These are phyloP conservation scores for Gortyna flavago DNA, from an alignment of 2,888 invertebrate species.

Conservation along the genomic window DNA sequence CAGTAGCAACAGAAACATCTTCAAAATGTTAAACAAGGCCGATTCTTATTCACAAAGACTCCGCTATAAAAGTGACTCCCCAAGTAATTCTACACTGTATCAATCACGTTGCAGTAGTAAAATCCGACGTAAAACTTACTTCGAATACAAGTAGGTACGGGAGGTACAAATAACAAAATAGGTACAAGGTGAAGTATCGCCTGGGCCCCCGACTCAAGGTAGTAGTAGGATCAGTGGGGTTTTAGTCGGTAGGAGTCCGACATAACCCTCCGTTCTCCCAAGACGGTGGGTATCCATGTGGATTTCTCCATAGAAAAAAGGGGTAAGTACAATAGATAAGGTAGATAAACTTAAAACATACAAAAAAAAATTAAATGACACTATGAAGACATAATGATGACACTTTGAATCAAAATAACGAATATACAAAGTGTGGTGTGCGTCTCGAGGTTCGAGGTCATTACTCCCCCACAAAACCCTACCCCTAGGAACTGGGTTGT, in stretches of 20 bases:
- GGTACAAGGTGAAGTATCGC: neutral
- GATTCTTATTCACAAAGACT: constrained; percentile 69
- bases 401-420: too few species aligned
- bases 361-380: too few species aligned
- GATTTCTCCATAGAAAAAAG: neutral
- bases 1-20: constrained; percentile 56
- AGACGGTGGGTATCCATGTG: neutral
- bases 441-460: too few species aligned
- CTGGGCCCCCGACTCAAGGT: neutral
- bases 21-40: constrained; percentile 68
- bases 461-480: too few species aligned
- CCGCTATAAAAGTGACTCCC: constrained; percentile 68
- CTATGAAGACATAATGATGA: too few species aligned
- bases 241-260: neutral
- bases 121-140: constrained; percentile 75
- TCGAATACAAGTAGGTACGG: constrained; percentile 62
- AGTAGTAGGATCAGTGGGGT: neutral
- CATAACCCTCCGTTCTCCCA: neutral
- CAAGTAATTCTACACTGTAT: constrained; percentile 73
- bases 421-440: too few species aligned
- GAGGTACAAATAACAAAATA: constrained; percentile 40
- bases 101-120: constrained; percentile 79
- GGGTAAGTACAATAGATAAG: neutral
- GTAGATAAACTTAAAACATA: too few species aligned
- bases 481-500: neutral